Evolutionary conservation across 2,113 vertebrate species (phyloP).

Genomic region (Potamarius usumacintae): DNA sequence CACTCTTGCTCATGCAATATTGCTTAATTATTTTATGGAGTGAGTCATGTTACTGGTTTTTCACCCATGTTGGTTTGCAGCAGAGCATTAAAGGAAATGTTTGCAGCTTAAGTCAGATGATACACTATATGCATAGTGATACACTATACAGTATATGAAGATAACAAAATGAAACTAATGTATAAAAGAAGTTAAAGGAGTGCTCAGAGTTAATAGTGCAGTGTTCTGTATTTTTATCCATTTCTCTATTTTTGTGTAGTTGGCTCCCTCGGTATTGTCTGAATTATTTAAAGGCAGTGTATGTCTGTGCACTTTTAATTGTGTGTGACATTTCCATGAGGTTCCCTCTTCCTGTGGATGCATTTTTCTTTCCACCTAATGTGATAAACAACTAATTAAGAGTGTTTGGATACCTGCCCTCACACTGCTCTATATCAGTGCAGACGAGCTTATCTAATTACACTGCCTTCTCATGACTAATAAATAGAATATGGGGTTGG

Average conservation of each 20-base stretch:
- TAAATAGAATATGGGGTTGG: neutral
- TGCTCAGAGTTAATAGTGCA: constrained; percentile 49
- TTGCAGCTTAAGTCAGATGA: too few relatives aligned
- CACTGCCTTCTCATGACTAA: constrained; percentile 24
- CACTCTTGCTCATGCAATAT: too few relatives aligned
- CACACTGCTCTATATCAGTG: constrained; percentile 13
- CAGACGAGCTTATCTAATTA: constrained; percentile 47
- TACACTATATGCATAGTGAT: too few relatives aligned
- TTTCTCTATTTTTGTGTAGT: constrained; percentile 48
- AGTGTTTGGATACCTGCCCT: constrained; percentile 51
- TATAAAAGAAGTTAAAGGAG: neutral
- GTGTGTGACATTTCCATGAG: constrained; percentile 70
- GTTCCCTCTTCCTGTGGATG: constrained; percentile 61
- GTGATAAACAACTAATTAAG: constrained; percentile 65
- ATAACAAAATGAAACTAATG: neutral
- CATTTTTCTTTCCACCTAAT: constrained; percentile 16
- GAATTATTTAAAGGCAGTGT: constrained; percentile 71
- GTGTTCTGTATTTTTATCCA: constrained; percentile 53
- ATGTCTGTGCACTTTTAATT: constrained; percentile 67
- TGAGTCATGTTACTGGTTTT: too few relatives aligned
- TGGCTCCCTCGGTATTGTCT: constrained; percentile 60
- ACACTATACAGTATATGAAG: neutral
- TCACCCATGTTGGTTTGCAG: too few relatives aligned
- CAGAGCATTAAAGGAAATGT: too few relatives aligned
- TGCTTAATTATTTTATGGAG: too few relatives aligned